Conservation (phyloP, 2,888 invertebrate species). For the Eilema caniola region DNA sequence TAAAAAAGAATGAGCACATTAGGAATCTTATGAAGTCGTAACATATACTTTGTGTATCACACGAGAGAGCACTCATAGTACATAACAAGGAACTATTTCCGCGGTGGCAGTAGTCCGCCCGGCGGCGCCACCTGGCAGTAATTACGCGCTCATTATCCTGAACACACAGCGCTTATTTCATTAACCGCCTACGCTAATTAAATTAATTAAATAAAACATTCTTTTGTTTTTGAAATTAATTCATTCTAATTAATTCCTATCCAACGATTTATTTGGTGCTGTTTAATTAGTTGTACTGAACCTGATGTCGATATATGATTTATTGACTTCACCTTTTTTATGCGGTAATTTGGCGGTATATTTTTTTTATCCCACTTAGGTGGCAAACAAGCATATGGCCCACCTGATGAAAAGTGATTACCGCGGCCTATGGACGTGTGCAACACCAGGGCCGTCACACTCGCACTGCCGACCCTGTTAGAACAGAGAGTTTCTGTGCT, state of each 20-base stretch:
- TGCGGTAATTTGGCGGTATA: too few relatives aligned
- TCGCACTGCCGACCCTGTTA: too few relatives aligned
- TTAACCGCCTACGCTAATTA: background rate
- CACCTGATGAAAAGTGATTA: too few relatives aligned
- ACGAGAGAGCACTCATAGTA: background rate
- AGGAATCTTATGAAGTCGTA: background rate
- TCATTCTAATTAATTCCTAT: background rate
- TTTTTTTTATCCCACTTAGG: too few relatives aligned
- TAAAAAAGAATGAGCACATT: background rate
- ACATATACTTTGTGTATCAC: background rate
- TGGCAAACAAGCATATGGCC: too few relatives aligned
- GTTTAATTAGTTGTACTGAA: too few relatives aligned
- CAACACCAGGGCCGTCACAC: too few relatives aligned
- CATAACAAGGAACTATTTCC: background rate
- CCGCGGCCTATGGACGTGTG: too few relatives aligned
- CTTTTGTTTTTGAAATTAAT: background rate
- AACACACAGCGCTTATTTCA: background rate
- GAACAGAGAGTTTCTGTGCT: too few relatives aligned
- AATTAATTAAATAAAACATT: background rate
- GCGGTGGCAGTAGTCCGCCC: background rate
- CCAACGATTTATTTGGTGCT: too few relatives aligned
- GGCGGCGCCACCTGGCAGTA: too few relatives aligned
- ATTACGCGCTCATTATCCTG: background rate
- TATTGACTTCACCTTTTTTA: too few relatives aligned
- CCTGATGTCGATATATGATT: background rate